A percentile compares a stretch with the other conserved stretches of the same genome.
phyloP scores from a whole-genome alignment of 2,797 vertebrate genomes.

The Nyctibius grandis region DNA sequence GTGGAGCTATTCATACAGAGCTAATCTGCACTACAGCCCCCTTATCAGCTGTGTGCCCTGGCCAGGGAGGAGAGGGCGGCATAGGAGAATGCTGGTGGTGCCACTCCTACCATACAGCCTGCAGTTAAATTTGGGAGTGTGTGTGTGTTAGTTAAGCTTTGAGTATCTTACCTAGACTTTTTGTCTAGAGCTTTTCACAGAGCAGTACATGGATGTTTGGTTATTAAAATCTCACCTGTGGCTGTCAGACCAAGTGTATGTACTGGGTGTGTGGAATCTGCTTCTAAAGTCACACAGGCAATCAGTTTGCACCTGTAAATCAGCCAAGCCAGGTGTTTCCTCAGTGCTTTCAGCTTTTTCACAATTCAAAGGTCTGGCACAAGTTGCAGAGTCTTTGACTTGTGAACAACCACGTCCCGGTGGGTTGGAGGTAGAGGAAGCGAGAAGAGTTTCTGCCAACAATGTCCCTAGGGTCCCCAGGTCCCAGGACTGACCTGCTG shows the following conservation, averaged over 20 bases:
- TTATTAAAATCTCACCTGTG: background rate
- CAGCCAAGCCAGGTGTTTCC: background rate
- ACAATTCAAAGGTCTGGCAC: background rate
- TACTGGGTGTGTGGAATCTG: background rate
- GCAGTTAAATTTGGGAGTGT: background rate
- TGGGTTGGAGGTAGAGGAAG: background rate
- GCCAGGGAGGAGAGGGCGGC: background rate
- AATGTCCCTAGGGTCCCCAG: rapidly evolving
- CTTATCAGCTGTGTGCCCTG: background rate
- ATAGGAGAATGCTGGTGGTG: background rate
- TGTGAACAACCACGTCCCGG: background rate
- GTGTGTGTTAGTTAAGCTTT: background rate
- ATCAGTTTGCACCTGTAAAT: background rate
- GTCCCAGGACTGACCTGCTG: background rate
- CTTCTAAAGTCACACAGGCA: background rate
- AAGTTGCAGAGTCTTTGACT: background rate
- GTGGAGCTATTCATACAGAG: background rate
- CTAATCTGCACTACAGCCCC: background rate
- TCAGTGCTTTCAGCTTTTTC: background rate
- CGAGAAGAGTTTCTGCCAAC: background rate
- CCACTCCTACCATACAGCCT: background rate
- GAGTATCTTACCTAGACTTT: background rate
- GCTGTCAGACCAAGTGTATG: background rate
- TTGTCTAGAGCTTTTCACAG: background rate
- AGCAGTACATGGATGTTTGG: background rate